Evolutionary conservation across 2,113 vertebrate genomes (phyloP).

Genomic region (human): DNA sequence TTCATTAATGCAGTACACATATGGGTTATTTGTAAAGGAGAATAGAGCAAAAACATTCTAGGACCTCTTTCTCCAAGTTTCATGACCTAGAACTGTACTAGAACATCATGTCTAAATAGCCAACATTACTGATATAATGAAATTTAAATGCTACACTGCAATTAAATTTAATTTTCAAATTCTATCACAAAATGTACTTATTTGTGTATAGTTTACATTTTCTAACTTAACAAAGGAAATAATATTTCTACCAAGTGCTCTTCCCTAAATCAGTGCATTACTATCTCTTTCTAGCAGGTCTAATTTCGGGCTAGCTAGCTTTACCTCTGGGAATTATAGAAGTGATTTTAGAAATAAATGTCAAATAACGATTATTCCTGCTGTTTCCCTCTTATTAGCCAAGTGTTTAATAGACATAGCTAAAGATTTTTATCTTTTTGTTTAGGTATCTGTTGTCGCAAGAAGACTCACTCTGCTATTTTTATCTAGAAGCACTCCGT

Average conservation of each 20-base stretch:
- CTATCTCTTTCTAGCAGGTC: not conserved
- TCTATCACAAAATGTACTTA: not conserved
- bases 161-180: not conserved
- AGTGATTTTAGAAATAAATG: conserved; percentile 3
- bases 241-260: not conserved
- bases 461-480: not conserved
- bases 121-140: not conserved
- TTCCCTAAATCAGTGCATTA: not conserved
- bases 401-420: not conserved
- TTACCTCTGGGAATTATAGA: not conserved
- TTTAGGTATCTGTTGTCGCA: not conserved
- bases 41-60: not conserved
- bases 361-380: not conserved
- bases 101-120: not conserved
- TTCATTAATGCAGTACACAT: not conserved
- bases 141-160: not conserved
- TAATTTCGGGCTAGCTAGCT: not conserved
- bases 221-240: not conserved
- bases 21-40: not conserved
- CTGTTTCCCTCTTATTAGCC: not conserved
- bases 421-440: not conserved
- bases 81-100: not conserved
- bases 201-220: not conserved
- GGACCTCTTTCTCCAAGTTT: not conserved
- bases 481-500: not conserved